These are phyloP conservation scores for Hippocampus barbouri DNA, from an alignment of 2,113 vertebrate genomes.

Conservation along the genomic window DNA sequence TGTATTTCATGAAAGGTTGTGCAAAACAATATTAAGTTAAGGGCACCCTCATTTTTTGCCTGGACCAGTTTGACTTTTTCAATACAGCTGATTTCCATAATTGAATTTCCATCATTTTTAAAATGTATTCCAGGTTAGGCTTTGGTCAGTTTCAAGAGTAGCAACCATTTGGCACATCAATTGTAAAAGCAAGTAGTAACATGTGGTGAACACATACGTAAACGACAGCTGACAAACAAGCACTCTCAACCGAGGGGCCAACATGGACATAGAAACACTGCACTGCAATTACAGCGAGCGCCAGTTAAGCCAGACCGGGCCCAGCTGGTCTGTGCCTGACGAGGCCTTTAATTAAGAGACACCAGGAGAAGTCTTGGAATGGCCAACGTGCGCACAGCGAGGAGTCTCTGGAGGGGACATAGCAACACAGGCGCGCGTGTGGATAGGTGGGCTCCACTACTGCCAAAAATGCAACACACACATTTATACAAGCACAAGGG, in stretches of 20 bases:
- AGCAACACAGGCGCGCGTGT: conserved; percentile 56
- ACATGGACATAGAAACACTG: neutral
- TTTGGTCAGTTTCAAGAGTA: neutral
- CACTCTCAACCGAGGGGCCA: neutral
- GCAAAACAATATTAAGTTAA: no score
- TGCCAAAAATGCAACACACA: conserved; percentile 39
- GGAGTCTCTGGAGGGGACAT: conserved; percentile 61
- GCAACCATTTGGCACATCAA: neutral
- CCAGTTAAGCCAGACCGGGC: conserved; percentile 60
- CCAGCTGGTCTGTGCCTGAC: conserved; percentile 69
- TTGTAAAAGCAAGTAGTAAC: neutral
- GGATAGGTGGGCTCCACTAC: conserved; percentile 36
- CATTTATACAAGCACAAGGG: conserved; percentile 2
- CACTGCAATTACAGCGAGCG: conserved; percentile 48
- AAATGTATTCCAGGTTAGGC: no score
- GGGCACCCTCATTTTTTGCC: no score
- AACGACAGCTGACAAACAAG: conserved; percentile 1
- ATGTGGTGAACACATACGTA: neutral
- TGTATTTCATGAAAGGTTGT: no score
- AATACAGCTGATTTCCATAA: no score
- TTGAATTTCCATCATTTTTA: no score
- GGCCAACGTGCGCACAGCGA: conserved; percentile 53
- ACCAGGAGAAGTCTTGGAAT: conserved; percentile 57
- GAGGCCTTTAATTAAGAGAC: conserved; percentile 73
- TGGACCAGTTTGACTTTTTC: no score